phyloP scores from a whole-genome alignment of 2,113 vertebrate species.

The Limanda limanda region DNA sequence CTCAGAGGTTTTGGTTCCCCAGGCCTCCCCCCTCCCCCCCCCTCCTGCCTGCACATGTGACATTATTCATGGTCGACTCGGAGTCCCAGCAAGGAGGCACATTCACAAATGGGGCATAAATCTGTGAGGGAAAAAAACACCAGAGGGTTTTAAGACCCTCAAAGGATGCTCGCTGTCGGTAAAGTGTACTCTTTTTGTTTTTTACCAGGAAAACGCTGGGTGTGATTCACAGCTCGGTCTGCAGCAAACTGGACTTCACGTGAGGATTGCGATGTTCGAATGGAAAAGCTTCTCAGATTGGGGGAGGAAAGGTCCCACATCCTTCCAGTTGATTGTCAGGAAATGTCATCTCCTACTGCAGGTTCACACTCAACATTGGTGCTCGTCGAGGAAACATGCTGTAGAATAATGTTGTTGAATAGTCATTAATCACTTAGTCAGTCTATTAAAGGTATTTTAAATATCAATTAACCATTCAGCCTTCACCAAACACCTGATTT shows the following conservation, averaged over 20 bases:
- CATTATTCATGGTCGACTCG: conserved; percentile 8
- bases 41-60: background rate
- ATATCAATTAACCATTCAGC: background rate
- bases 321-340: background rate
- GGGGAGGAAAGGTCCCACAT: background rate
- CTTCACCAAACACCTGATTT: background rate
- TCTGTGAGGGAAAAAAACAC: background rate
- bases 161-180: conserved; percentile 19
- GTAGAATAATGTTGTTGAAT: no score
- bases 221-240: background rate
- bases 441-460: background rate
- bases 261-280: background rate
- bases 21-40: background rate
- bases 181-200: background rate
- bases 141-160: background rate
- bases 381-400: no score
- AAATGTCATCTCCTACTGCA: conserved; percentile 8
- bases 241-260: background rate
- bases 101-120: conserved; percentile 16
- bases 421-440: background rate
- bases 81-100: background rate
- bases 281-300: background rate
- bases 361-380: background rate
- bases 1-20: conserved; percentile 5
- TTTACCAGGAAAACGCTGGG: background rate